A percentile compares a stretch with the other conserved stretches of the same genome.
phyloP scores from a whole-genome alignment of 2,888 invertebrate species.

The Aproaerema taeniolella region DNA sequence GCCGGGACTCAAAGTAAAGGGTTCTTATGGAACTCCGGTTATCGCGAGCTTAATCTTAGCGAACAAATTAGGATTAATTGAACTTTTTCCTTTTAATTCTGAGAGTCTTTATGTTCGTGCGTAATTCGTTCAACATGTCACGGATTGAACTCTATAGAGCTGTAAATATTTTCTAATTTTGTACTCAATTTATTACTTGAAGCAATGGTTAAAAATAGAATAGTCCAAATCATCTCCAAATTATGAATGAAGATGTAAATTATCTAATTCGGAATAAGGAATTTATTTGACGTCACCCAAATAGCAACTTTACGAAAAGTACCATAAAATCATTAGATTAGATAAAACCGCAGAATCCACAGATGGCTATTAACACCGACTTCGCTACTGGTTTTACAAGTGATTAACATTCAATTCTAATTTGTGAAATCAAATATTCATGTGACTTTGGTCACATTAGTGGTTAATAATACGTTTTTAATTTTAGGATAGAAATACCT shows the following conservation, averaged over 20 bases:
- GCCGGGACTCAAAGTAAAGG: conserved; percentile 64
- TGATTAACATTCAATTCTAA: conserved; percentile 21
- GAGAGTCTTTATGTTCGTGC: conserved; percentile 57
- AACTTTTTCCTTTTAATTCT: conserved; percentile 67
- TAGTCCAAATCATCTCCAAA: too few relatives aligned
- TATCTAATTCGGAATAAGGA: too few relatives aligned
- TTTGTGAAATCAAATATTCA: conserved; percentile 7
- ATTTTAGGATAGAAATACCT: neutral
- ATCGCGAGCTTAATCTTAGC: conserved; percentile 69
- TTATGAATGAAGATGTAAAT: too few relatives aligned
- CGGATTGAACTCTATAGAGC: conserved; percentile 45
- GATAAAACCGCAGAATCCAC: conserved; percentile 27
- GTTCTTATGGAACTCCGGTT: conserved; percentile 64
- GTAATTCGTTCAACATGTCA: conserved; percentile 63
- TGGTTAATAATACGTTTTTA: conserved; percentile 5
- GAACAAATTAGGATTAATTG: conserved; percentile 76
- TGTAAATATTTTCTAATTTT: too few relatives aligned
- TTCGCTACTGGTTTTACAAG: conserved; percentile 32
- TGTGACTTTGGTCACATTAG: conserved; percentile 4
- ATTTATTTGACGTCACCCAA: too few relatives aligned
- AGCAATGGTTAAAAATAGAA: too few relatives aligned
- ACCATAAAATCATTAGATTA: conserved; percentile 42
- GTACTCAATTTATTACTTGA: too few relatives aligned
- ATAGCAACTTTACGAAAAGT: too few relatives aligned
- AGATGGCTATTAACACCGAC: conserved; percentile 23